Conservation (phyloP, 1,140 invertebrate genomes). For the Drosophila ficusphila region DNA sequence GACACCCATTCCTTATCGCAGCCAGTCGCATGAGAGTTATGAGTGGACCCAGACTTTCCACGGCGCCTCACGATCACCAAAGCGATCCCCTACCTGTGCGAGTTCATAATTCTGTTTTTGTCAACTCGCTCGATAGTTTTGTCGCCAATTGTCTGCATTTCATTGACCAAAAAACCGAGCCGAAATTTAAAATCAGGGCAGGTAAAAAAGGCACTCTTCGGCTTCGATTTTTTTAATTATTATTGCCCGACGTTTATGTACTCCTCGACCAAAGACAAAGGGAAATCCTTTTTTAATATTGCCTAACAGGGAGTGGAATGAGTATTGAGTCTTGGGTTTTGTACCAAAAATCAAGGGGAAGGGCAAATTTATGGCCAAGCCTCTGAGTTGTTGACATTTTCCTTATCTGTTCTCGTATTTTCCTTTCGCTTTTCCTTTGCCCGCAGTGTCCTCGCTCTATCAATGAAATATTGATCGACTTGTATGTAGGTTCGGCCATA, state of each 20-base stretch:
- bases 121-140: conserved; percentile 44
- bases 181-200: conserved; percentile 44
- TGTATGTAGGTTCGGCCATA: conserved; percentile 16
- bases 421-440: conserved; percentile 41
- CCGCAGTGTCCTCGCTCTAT: conserved; percentile 53
- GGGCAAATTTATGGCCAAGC: conserved; percentile 66
- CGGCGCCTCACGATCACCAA: conserved; percentile 61
- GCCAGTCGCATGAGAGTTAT: conserved; percentile 50
- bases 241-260: conserved; percentile 66
- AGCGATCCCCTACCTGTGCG: conserved; percentile 14
- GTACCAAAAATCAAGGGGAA: background rate
- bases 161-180: conserved; percentile 32
- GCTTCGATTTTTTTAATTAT: conserved; percentile 69
- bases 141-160: conserved; percentile 70
- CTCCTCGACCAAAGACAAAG: conserved; percentile 45
- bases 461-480: conserved; percentile 78
- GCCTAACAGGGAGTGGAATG: conserved; percentile 31
- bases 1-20: conserved; percentile 45
- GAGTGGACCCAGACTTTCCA: conserved; percentile 32
- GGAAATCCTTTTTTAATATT: conserved; percentile 81
- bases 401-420: conserved; percentile 51
- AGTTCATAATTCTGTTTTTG: conserved; percentile 56
- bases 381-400: conserved; percentile 73
- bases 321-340: conserved; percentile 10
- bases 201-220: conserved; percentile 48